phyloP scores from a whole-genome alignment of 2,113 vertebrate genomes.

The Propithecus coquereli region DNA sequence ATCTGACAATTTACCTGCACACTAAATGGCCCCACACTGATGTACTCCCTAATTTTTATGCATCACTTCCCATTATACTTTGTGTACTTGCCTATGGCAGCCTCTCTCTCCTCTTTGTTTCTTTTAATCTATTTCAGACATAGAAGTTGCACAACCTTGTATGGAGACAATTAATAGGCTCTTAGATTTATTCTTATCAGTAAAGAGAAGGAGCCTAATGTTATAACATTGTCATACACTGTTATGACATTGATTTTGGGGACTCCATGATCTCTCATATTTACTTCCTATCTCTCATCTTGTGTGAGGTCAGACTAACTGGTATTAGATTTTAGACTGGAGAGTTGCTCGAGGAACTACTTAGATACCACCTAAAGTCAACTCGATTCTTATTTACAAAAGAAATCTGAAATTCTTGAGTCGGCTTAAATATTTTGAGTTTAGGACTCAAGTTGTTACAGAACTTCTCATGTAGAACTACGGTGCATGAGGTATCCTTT shows the following conservation, averaged over 20 bases:
- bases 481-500: background rate
- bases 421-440: background rate
- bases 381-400: background rate
- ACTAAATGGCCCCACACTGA: background rate
- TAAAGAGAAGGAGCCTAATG: background rate
- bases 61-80: background rate
- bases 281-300: background rate
- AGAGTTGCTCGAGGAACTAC: background rate
- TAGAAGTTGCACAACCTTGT: background rate
- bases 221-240: background rate
- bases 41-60: background rate
- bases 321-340: background rate
- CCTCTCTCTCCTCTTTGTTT: background rate
- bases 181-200: background rate
- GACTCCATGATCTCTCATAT: background rate
- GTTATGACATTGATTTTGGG: background rate
- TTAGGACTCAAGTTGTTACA: background rate
- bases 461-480: background rate
- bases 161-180: background rate
- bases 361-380: background rate
- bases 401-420: background rate
- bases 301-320: background rate
- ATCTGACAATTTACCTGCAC: background rate
- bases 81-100: background rate
- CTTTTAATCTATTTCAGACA: background rate